These are phyloP conservation scores for Periophthalmodon schlosseri DNA, from an alignment of 2,113 vertebrate genomes.

Conservation along the genomic window DNA sequence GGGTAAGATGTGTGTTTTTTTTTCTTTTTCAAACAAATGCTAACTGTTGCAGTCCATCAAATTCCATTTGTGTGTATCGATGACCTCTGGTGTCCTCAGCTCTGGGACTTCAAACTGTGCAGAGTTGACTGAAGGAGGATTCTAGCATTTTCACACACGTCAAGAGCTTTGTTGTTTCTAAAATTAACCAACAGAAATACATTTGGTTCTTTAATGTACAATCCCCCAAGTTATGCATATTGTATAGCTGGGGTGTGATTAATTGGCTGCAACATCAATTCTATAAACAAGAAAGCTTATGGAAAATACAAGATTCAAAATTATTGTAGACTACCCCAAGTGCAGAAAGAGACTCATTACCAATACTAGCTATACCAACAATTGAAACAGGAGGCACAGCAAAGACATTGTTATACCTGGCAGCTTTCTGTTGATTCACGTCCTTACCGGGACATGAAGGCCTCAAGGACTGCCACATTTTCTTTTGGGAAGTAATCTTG, in stretches of 20 bases:
- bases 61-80: slow-evolving; percentile 14
- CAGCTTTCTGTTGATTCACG: slow-evolving; percentile 51
- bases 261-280: not conserved
- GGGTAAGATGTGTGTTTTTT: not conserved
- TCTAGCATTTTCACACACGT: slow-evolving; percentile 83
- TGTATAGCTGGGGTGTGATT: not conserved
- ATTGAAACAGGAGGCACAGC: not conserved
- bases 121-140: slow-evolving; percentile 85
- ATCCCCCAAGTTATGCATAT: not conserved
- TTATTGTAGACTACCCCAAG: not conserved
- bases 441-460: slow-evolving; percentile 93
- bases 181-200: slow-evolving; percentile 18
- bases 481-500: slow-evolving; percentile 94
- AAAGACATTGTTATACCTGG: slow-evolving; percentile 49
- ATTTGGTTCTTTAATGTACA: not conserved
- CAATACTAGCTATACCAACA: not conserved
- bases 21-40: not conserved
- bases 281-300: not conserved
- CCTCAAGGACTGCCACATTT: slow-evolving; percentile 83
- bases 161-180: slow-evolving; percentile 86
- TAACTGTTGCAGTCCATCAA: slow-evolving; percentile 22
- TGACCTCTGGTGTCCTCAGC: slow-evolving; percentile 50
- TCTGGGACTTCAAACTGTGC: slow-evolving; percentile 65
- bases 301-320: not conserved
- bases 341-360: not conserved